These are phyloP conservation scores for Oryzias melastigma DNA, from an alignment of 2,113 vertebrate genomes.

Conservation along the genomic window DNA sequence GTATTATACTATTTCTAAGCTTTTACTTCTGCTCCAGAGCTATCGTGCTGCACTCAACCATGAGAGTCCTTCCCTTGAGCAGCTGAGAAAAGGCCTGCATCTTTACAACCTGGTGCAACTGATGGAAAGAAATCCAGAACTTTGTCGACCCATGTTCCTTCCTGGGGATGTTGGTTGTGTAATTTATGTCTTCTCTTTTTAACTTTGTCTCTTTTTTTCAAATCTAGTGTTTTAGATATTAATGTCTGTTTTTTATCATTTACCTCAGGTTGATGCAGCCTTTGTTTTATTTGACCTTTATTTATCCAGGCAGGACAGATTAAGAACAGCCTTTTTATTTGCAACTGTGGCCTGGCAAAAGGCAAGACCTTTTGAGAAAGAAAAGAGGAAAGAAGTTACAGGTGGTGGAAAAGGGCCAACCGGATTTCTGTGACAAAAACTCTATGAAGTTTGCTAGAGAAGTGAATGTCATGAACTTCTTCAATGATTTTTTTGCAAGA, in stretches of 20 bases:
- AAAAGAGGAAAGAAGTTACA: too few species aligned
- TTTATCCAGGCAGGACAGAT: too few species aligned
- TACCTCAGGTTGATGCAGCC: not conserved
- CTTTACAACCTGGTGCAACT: not conserved
- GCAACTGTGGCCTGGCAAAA: too few species aligned
- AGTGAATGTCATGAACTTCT: not conserved
- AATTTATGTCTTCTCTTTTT: not conserved
- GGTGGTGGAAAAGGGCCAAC: not conserved
- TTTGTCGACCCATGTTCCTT: not conserved
- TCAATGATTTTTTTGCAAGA: not conserved
- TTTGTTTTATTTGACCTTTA: too few species aligned
- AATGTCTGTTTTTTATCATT: not conserved
- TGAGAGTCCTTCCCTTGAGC: slow-evolving; percentile 3
- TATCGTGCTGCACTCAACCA: not conserved
- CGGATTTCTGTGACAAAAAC: not conserved
- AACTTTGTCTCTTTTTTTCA: not conserved
- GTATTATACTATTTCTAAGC: too few species aligned
- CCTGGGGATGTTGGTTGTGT: not conserved
- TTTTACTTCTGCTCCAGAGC: not conserved
- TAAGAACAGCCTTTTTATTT: too few species aligned
- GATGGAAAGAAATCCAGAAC: not conserved
- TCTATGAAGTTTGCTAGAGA: not conserved
- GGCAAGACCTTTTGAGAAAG: too few species aligned
- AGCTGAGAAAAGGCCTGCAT: not conserved
- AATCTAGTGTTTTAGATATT: not conserved